These are phyloP conservation scores for Acanthiza pusilla DNA, from an alignment of 2,797 vertebrate genomes.

Conservation along the genomic window DNA sequence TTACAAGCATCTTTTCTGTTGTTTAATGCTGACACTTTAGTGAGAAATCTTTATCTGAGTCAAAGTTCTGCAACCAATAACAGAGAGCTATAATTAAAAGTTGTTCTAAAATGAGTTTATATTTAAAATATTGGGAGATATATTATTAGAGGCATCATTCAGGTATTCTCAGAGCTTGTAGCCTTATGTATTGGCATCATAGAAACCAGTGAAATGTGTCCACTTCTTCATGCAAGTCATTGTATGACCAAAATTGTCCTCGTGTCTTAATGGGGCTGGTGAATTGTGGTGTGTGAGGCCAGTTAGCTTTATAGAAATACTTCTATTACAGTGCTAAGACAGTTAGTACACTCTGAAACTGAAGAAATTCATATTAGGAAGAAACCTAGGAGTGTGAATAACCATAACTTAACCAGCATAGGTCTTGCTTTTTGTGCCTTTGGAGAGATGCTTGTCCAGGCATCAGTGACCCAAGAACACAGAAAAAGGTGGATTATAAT, in stretches of 20 bases:
- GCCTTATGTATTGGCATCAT: background rate
- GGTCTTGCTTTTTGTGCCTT: background rate
- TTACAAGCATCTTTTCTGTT: slow-evolving; percentile 14
- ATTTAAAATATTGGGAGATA: background rate
- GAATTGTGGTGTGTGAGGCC: background rate
- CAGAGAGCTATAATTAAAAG: background rate
- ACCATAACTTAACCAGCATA: background rate
- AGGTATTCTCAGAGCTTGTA: background rate
- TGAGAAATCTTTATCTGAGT: background rate
- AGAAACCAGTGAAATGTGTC: background rate
- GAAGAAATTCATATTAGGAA: background rate
- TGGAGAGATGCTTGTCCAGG: background rate
- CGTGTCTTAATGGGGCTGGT: background rate
- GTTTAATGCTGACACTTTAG: background rate
- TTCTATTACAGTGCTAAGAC: background rate
- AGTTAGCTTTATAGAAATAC: background rate
- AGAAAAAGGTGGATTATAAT: background rate
- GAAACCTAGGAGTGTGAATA: background rate
- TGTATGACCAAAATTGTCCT: background rate
- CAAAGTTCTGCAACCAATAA: background rate
- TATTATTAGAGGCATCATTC: background rate
- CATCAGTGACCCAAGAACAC: background rate
- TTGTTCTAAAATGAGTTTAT: background rate
- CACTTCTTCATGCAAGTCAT: background rate
- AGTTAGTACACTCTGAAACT: background rate